Conservation (phyloP, 2,113 vertebrate species). For the Oriolus oriolus region DNA sequence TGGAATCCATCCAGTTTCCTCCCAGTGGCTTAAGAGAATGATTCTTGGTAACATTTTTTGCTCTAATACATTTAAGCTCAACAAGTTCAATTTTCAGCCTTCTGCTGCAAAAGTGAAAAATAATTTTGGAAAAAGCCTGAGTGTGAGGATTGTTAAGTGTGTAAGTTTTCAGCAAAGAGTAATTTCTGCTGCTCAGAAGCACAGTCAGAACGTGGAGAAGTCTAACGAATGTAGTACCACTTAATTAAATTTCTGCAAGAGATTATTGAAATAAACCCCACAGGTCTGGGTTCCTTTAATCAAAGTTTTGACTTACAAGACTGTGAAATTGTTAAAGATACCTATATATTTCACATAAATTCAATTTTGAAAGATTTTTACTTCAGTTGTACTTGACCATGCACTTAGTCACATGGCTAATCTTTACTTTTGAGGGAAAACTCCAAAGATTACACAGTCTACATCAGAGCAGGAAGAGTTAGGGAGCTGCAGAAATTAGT, state of each 20-base stretch:
- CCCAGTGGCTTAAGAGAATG: background rate
- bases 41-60: background rate
- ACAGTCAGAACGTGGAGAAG: background rate
- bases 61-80: background rate
- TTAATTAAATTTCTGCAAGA: background rate
- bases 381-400: background rate
- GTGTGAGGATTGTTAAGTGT: background rate
- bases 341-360: background rate
- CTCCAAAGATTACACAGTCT: background rate
- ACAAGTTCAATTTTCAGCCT: background rate
- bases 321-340: background rate
- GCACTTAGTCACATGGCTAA: background rate
- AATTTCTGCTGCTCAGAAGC: background rate
- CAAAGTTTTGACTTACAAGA: background rate
- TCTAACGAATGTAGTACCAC: background rate
- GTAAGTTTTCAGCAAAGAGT: background rate
- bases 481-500: background rate
- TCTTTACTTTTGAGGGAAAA: background rate
- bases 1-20: conserved; percentile 9
- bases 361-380: background rate
- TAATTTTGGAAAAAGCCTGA: background rate
- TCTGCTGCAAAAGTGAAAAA: background rate
- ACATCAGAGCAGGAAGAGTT: background rate
- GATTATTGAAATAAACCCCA: background rate
- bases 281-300: background rate